Percentiles rank a stretch among this genome's conserved stretches.
Conservation (phyloP, 2,113 vertebrate genomes). For the Sturnus vulgaris region DNA sequence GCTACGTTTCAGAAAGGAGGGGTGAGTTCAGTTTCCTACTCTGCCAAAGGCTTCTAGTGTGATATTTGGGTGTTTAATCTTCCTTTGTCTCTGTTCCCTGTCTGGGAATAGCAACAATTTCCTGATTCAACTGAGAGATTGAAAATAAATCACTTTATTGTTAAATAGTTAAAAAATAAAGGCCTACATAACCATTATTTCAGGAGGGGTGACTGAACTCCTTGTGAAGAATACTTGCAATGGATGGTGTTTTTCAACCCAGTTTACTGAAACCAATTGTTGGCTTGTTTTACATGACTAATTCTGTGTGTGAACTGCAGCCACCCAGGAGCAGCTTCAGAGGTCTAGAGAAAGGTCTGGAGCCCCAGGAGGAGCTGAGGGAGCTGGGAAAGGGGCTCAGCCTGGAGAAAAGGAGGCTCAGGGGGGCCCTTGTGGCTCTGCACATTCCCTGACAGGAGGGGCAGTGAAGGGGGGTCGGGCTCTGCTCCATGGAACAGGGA, state of each 20-base stretch:
- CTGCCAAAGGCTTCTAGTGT: slow-evolving; percentile 23
- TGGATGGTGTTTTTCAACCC: neutral
- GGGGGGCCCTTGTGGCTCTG: neutral
- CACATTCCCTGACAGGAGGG: neutral
- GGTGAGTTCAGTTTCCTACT: slow-evolving; percentile 48
- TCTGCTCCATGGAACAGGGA: neutral
- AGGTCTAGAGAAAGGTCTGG: neutral
- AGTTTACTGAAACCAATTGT: neutral
- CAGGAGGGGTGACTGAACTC: neutral
- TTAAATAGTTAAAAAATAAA: neutral
- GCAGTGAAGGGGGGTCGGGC: rapidly evolving
- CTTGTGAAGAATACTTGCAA: neutral
- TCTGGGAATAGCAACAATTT: slow-evolving; percentile 31
- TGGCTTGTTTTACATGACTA: neutral
- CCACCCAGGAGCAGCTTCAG: neutral
- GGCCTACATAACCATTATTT: neutral
- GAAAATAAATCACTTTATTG: slow-evolving; percentile 42
- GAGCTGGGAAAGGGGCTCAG: neutral
- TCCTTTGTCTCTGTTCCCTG: slow-evolving; percentile 37
- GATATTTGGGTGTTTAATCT: slow-evolving; percentile 47
- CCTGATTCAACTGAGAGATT: slow-evolving; percentile 1
- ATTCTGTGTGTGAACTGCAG: neutral
- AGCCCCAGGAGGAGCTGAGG: neutral
- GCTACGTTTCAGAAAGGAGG: slow-evolving; percentile 19
- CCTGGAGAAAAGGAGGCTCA: neutral